Percentiles rank a stretch among this genome's conserved stretches.
Conservation (phyloP, 2,888 invertebrate species). For the Argyra leucocephala region DNA sequence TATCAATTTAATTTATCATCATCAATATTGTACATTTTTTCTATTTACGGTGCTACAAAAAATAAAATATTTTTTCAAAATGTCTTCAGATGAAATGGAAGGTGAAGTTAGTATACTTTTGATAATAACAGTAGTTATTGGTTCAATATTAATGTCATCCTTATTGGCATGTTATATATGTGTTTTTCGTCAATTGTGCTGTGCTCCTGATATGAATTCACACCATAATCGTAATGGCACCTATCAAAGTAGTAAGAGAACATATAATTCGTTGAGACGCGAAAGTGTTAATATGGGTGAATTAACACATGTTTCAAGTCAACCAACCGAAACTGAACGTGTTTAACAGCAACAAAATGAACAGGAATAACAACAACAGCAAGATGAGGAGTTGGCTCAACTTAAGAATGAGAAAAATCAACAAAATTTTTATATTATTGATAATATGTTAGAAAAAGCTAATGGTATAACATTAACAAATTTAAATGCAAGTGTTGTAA, state of each 20-base stretch:
- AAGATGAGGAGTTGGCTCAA: background rate
- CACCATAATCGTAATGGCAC: slow-evolving; percentile 24
- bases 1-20: no score
- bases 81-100: slow-evolving; percentile 40
- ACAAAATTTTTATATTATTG: background rate
- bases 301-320: slow-evolving; percentile 50
- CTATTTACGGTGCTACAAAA: no score
- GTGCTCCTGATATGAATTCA: slow-evolving; percentile 45
- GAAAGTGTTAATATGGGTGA: slow-evolving; percentile 54
- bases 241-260: slow-evolving; percentile 20
- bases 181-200: slow-evolving; percentile 55
- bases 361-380: background rate
- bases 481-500: background rate
- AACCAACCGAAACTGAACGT: slow-evolving; percentile 53
- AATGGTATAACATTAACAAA: background rate
- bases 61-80: background rate
- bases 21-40: no score
- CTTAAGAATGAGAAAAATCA: background rate
- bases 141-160: slow-evolving; percentile 52
- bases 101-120: slow-evolving; percentile 51
- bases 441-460: background rate
- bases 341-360: slow-evolving; percentile 32
- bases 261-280: slow-evolving; percentile 28
- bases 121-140: slow-evolving; percentile 51
- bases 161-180: slow-evolving; percentile 59